Conservation (phyloP, 2,797 vertebrate species). For the Leptoclinus maculatus region DNA sequence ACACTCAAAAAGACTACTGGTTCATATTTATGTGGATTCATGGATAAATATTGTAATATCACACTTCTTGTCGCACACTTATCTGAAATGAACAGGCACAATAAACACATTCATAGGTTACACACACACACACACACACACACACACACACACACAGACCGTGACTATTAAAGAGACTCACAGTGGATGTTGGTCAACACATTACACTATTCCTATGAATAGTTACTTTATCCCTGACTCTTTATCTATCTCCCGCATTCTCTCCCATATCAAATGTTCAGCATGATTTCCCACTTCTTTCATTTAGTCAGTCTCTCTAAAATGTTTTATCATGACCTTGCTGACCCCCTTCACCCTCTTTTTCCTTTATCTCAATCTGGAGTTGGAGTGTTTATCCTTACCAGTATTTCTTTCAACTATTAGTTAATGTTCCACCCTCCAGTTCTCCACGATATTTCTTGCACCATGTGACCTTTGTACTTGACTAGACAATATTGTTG, state of each 20-base stretch:
- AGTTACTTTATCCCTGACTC: conserved; percentile 31
- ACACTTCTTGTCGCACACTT: conserved; percentile 28
- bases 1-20: neutral
- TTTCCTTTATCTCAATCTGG: neutral
- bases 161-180: conserved; percentile 42
- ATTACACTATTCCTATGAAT: conserved; percentile 33
- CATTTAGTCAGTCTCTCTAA: conserved; percentile 7
- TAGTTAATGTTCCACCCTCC: neutral
- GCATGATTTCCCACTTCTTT: conserved; percentile 10
- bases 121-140: conserved; percentile 31
- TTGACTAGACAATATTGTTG: neutral
- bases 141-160: neutral
- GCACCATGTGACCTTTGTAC: neutral
- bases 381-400: neutral
- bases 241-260: conserved; percentile 23
- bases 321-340: conserved; percentile 8
- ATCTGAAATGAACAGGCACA: conserved; percentile 52
- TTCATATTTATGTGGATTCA: conserved; percentile 32
- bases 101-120: conserved; percentile 42
- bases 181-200: conserved; percentile 50
- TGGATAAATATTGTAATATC: conserved; percentile 51
- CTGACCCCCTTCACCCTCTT: neutral
- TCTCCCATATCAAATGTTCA: conserved; percentile 26
- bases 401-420: too few relatives aligned
- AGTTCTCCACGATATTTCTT: neutral